These are phyloP conservation scores for Siniperca undulata DNA, from an alignment of 2,797 vertebrate genomes.

Conservation along the genomic window DNA sequence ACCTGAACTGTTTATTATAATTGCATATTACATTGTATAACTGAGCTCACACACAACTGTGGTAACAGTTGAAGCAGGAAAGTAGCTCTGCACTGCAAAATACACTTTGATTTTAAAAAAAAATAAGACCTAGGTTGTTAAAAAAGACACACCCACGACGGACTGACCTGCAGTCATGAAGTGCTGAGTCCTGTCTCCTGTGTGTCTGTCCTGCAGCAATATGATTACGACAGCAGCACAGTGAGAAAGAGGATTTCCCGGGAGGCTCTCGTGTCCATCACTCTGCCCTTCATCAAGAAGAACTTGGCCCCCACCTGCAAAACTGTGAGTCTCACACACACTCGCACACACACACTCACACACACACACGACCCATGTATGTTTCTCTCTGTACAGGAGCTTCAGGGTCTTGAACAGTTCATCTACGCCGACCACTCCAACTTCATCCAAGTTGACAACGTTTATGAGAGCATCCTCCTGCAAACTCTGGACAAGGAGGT, in stretches of 20 bases:
- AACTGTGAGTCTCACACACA: constrained; percentile 82
- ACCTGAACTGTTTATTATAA: too few species aligned
- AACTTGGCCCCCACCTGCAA: constrained; percentile 87
- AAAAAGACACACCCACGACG: too few species aligned
- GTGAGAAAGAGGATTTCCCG: constrained; percentile 93
- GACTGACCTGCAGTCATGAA: not conserved
- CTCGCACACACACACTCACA: not conserved
- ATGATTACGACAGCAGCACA: constrained; percentile 95
- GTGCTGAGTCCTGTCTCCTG: not conserved
- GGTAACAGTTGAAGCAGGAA: not conserved
- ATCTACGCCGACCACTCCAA: constrained; percentile 88
- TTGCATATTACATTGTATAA: too few species aligned
- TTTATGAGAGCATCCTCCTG: constrained; percentile 92
- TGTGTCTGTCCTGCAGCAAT: constrained; percentile 87
- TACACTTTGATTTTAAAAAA: not conserved
- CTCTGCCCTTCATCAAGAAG: constrained; percentile 92
- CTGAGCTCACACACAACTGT: not conserved
- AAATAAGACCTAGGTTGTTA: too few species aligned
- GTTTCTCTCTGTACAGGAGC: constrained; percentile 82
- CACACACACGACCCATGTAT: constrained; percentile 12
- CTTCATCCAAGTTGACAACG: constrained; percentile 92
- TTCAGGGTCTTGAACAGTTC: constrained; percentile 89
- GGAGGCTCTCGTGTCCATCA: constrained; percentile 90
- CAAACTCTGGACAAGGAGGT: constrained; percentile 89
- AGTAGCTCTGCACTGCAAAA: too few species aligned